phyloP scores from a whole-genome alignment of 2,888 invertebrate genomes.

The Melangyna quadrimaculata region DNA sequence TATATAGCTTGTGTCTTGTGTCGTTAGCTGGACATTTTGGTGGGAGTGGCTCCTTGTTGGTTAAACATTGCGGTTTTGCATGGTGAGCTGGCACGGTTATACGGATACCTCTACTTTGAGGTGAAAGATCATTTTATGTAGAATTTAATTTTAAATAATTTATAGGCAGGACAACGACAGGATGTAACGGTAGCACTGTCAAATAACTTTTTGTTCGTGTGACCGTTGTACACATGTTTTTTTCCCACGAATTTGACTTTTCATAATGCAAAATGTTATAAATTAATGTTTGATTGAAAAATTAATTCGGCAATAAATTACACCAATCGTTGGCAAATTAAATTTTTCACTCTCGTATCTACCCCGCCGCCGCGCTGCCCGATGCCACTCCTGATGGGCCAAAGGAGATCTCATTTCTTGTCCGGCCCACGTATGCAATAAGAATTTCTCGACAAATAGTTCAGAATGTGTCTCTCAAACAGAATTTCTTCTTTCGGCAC shows the following conservation, averaged over 20 bases:
- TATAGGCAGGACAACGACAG: not conserved
- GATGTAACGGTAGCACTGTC: not conserved
- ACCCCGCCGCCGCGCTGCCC: too few relatives aligned
- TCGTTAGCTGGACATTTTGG: constrained; percentile 8
- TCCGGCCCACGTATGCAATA: not conserved
- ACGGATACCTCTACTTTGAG: not conserved
- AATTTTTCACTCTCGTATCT: constrained; percentile 19
- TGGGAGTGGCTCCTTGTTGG: constrained; percentile 66
- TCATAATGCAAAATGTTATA: constrained; percentile 31
- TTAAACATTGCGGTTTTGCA: constrained; percentile 63
- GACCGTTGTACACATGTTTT: constrained; percentile 19
- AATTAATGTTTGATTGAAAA: constrained; percentile 68
- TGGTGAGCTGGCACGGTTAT: not conserved
- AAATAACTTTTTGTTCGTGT: constrained; percentile 20
- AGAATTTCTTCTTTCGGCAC: constrained; percentile 57
- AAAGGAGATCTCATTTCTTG: not conserved
- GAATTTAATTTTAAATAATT: not conserved
- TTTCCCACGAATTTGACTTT: constrained; percentile 19
- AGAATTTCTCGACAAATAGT: constrained; percentile 43
- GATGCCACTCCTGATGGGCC: not conserved
- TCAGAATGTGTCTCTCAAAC: constrained; percentile 32
- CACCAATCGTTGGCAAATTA: constrained; percentile 64
- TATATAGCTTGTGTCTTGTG: constrained; percentile 56
- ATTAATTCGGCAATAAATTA: constrained; percentile 71
- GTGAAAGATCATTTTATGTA: not conserved